Conservation (phyloP, 2,113 vertebrate genomes). For the Cyphomyrus plagiostoma region DNA sequence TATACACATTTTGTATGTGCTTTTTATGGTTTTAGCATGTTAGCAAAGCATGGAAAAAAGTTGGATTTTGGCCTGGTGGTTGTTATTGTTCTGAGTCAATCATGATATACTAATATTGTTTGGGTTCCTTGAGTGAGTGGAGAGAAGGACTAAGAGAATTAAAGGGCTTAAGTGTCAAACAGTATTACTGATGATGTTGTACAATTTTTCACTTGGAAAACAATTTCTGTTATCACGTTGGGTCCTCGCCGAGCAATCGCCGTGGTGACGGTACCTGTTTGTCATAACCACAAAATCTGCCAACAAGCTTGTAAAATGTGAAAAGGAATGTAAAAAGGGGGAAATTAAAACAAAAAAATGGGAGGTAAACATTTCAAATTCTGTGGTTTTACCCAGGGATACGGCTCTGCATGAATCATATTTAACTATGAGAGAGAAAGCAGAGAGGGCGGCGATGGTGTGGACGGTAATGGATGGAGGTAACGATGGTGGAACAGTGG, state of each 20-base stretch:
- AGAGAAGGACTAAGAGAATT: background rate
- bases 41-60: background rate
- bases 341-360: background rate
- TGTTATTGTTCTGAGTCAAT: background rate
- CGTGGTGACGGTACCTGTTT: background rate
- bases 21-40: background rate
- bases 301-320: background rate
- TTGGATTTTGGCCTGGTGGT: background rate
- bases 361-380: background rate
- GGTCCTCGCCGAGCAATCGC: background rate
- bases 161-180: background rate
- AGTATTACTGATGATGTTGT: background rate
- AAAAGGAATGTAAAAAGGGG: background rate
- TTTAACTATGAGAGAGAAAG: background rate
- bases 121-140: background rate
- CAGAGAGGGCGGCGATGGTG: background rate
- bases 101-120: background rate
- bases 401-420: background rate
- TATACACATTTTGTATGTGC: background rate
- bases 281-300: background rate
- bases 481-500: conserved; percentile 4
- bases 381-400: background rate
- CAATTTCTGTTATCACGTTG: background rate
- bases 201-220: conserved; percentile 7
- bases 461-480: background rate